Percentiles rank a stretch among this genome's conserved stretches.
Evolutionary conservation across 2,113 vertebrate species (phyloP).

Genomic region (Dipodomys ordii): DNA sequence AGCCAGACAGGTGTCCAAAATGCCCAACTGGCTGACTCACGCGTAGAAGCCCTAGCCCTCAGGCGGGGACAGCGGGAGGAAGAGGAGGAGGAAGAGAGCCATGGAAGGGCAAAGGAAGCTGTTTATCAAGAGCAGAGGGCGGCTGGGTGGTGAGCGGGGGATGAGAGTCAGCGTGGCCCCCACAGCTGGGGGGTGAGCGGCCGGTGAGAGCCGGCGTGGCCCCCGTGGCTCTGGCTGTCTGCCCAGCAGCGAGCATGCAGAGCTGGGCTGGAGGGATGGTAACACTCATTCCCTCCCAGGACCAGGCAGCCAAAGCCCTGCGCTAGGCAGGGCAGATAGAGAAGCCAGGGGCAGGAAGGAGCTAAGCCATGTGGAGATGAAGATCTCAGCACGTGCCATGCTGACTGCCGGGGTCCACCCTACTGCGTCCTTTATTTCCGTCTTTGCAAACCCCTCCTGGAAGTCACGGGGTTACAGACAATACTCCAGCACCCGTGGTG

Average conservation of each 20-base stretch:
- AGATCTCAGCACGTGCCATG: not conserved
- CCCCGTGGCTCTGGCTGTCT: accelerated
- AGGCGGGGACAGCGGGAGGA: not conserved
- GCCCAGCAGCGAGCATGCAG: not conserved
- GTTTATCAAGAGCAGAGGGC: not conserved
- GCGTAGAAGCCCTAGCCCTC: not conserved
- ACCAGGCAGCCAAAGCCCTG: not conserved
- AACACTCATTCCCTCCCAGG: too few relatives aligned
- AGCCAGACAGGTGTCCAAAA: not conserved
- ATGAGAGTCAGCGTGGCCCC: too few relatives aligned
- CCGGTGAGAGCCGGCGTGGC: too few relatives aligned
- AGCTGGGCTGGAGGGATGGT: too few relatives aligned
- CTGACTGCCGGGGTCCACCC: not conserved
- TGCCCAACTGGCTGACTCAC: not conserved
- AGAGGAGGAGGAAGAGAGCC: not conserved
- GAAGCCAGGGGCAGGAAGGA: not conserved
- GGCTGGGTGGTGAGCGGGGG: too few relatives aligned
- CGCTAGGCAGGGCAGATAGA: not conserved
- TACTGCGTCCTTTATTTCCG: constrained; percentile 10
- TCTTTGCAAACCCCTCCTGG: not conserved
- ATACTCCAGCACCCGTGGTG: too few relatives aligned
- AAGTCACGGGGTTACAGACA: too few relatives aligned
- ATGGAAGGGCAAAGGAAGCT: not conserved
- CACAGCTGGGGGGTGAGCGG: too few relatives aligned
- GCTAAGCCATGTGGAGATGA: not conserved